A percentile compares a stretch with the other conserved stretches of the same genome.
phyloP scores from a whole-genome alignment of 2,888 invertebrate genomes.

The Carabus problematicus region DNA sequence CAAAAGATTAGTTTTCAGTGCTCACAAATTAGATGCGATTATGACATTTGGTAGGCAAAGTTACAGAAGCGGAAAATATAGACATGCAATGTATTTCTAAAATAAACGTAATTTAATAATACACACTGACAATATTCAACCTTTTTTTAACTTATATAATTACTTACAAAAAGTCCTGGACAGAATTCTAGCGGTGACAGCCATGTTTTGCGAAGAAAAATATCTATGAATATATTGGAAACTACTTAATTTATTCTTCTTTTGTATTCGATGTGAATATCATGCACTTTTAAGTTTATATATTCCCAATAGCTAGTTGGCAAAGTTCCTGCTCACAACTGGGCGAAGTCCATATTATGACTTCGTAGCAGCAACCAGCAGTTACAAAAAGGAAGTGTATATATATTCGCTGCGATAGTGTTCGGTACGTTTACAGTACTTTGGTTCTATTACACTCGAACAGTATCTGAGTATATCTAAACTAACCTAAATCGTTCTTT shows the following conservation, averaged over 20 bases:
- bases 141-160: conserved; percentile 51
- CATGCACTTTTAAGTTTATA: conserved; percentile 27
- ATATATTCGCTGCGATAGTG: conserved; percentile 21
- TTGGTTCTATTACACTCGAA: too few species aligned
- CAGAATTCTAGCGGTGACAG: conserved; percentile 56
- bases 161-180: conserved; percentile 55
- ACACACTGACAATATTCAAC: conserved; percentile 41
- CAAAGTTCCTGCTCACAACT: conserved; percentile 36
- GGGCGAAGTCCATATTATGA: conserved; percentile 37
- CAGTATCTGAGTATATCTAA: too few species aligned
- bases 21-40: not conserved
- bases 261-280: conserved; percentile 15
- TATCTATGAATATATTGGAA: not conserved
- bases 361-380: not conserved
- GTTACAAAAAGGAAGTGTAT: conserved; percentile 17
- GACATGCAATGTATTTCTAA: conserved; percentile 24
- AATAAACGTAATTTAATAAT: conserved; percentile 49
- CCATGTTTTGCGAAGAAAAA: conserved; percentile 50
- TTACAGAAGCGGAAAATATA: not conserved
- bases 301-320: conserved; percentile 38
- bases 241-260: conserved; percentile 15
- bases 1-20: not conserved
- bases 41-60: conserved; percentile 2
- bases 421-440: too few species aligned
- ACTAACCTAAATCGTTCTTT: too few species aligned